Evolutionary conservation across 2,113 vertebrate species (phyloP).

Genomic region (Hippocampus zosterae): DNA sequence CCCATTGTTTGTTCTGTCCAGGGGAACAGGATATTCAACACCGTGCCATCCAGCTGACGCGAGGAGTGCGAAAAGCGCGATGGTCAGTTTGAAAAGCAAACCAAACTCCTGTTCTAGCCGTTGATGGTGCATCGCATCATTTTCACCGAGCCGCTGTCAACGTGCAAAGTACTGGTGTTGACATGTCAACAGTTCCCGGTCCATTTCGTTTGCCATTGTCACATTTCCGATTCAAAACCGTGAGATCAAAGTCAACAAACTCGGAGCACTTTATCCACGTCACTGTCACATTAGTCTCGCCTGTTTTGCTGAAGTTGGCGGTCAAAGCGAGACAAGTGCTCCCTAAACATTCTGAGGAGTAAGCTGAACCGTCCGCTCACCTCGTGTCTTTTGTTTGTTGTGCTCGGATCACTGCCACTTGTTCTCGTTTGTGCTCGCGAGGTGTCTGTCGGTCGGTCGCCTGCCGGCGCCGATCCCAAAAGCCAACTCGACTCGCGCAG

Average conservation of each 20-base stretch:
- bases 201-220: not conserved
- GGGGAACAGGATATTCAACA: slow-evolving; percentile 68
- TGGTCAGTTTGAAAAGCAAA: not conserved
- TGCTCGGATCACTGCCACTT: slow-evolving; percentile 37
- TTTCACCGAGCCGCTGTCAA: not conserved
- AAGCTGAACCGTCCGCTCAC: slow-evolving; percentile 33
- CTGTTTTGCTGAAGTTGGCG: not conserved
- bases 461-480: slow-evolving; percentile 10
- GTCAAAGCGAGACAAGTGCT: not conserved
- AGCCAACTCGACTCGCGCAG: not conserved
- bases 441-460: slow-evolving; percentile 7
- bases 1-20: slow-evolving; percentile 60
- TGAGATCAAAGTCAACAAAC: not conserved
- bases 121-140: not conserved
- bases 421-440: slow-evolving; percentile 45
- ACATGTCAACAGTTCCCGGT: slow-evolving; percentile 44
- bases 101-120: not conserved
- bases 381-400: slow-evolving; percentile 55
- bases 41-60: slow-evolving; percentile 28
- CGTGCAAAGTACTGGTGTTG: slow-evolving; percentile 17
- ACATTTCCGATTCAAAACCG: not conserved
- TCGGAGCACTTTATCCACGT: slow-evolving; percentile 1
- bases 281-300: not conserved
- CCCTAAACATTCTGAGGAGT: not conserved
- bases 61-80: not conserved